These are phyloP conservation scores for Stegophylla sp. DNA, from an alignment of 2,888 invertebrate genomes.

Conservation along the genomic window DNA sequence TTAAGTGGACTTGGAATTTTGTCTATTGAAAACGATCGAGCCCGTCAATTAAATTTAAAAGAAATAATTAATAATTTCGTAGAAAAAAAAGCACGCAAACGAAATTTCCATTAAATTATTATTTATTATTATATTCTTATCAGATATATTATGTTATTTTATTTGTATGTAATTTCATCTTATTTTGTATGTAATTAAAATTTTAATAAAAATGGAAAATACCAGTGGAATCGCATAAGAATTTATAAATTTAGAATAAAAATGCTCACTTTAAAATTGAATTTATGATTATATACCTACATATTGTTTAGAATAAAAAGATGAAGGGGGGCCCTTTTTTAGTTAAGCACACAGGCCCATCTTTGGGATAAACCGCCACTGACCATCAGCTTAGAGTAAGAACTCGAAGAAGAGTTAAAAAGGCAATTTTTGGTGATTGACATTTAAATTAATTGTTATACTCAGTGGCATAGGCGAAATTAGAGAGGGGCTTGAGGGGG, in stretches of 20 bases:
- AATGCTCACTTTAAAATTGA: background rate
- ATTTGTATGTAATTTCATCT: constrained; percentile 12
- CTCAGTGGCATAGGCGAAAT: no score
- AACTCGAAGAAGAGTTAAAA: no score
- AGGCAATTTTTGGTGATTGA: no score
- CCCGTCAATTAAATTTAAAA: background rate
- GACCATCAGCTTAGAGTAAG: no score
- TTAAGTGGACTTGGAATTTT: constrained; percentile 13
- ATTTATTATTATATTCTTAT: no score
- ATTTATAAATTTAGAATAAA: constrained; percentile 2
- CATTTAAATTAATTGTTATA: no score
- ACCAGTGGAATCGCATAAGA: background rate
- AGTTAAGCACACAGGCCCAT: no score
- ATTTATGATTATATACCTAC: background rate
- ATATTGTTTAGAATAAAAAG: background rate
- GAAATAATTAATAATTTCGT: constrained; percentile 13
- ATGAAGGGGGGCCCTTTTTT: background rate
- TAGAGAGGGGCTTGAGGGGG: no score
- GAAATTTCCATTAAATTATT: constrained; percentile 9
- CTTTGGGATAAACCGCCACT: no score
- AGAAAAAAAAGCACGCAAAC: constrained; percentile 3
- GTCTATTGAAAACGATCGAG: constrained; percentile 8
- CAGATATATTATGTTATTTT: background rate
- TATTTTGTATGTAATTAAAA: background rate
- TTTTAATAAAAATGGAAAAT: background rate